Conservation (phyloP, 2,888 invertebrate species). For the Lordiphosa fenestrarum region DNA sequence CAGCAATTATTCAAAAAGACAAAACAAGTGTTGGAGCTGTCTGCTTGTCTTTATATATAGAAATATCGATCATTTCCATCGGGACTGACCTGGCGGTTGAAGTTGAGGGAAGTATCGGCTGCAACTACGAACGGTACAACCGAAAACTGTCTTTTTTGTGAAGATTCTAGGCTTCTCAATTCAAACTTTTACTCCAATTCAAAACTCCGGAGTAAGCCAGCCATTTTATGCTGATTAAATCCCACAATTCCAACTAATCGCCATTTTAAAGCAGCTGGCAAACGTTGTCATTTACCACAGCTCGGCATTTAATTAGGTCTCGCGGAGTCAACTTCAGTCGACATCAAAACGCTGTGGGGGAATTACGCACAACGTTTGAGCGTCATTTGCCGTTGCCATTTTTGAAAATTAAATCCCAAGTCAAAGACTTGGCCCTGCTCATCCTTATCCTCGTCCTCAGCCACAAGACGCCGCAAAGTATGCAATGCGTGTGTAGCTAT, state of each 20-base stretch:
- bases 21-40: too few relatives aligned
- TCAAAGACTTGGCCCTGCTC: conserved; percentile 35
- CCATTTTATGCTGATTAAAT: neutral
- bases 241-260: conserved; percentile 39
- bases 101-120: too few relatives aligned
- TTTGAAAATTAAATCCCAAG: conserved; percentile 63
- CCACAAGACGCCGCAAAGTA: conserved; percentile 16
- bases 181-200: too few relatives aligned
- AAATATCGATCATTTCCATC: too few relatives aligned
- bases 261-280: conserved; percentile 27
- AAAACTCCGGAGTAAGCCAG: too few relatives aligned
- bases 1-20: too few relatives aligned
- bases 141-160: too few relatives aligned
- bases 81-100: too few relatives aligned
- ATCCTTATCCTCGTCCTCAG: conserved; percentile 8
- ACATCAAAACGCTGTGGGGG: conserved; percentile 39
- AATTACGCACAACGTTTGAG: conserved; percentile 64
- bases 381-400: conserved; percentile 45
- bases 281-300: conserved; percentile 6
- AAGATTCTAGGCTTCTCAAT: too few relatives aligned
- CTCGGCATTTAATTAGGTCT: conserved; percentile 62
- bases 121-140: too few relatives aligned
- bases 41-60: too few relatives aligned
- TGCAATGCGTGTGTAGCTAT: conserved; percentile 25
- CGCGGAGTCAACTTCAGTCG: conserved; percentile 33